Base-by-base conservation (phyloP, 2,888 invertebrate genomes). In the Papilio gigon region DNA sequence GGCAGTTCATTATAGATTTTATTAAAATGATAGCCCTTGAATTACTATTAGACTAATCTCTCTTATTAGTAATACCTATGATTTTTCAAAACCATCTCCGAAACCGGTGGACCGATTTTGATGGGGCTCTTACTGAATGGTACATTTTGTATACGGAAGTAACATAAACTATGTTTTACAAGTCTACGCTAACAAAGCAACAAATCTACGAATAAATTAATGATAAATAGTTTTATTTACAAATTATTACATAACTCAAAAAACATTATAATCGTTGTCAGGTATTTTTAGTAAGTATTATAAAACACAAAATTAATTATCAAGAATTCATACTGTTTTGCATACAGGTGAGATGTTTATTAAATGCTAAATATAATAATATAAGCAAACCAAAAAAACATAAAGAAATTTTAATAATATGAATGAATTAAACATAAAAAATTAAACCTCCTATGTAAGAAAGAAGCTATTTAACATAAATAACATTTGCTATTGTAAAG, bases 401-500 rank as follows among this genome's bases (percentile, higher is more conserved):
- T 22, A 33, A 17, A 9, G 58, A 35, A 58, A 58, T 58, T 14
- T 35, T 35, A 58, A 58, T 11, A 35, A 58, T 11, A 35, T 35
- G 5, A 35, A 58, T 35, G 20, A 20, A 58, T 35, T 12, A 30
- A 4, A 4, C 33, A 58, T 58, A 58, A 58, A 22, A 35, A 12
- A 20, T 35, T 25, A 6, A 20, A 12, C 11, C 22, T 40, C 59
- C 59, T 60, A 6, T 9, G 4, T 37, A 11, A 37, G 14, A 22
- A 60, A 37, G 12, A 35, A 60, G 44, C 58, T 20, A 25, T 58
- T 67, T 33, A 35, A 4, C 56, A 58, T 56, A 63, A 20, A 44
- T 42, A 44, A 42, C 11, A 17, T 4, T 61, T 68, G 63, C 68
- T 68, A 63, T 63, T 68, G 6, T 27, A 44, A 44, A 1, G 4